Conservation (phyloP, 2,888 invertebrate genomes). For the Macaria notata region DNA sequence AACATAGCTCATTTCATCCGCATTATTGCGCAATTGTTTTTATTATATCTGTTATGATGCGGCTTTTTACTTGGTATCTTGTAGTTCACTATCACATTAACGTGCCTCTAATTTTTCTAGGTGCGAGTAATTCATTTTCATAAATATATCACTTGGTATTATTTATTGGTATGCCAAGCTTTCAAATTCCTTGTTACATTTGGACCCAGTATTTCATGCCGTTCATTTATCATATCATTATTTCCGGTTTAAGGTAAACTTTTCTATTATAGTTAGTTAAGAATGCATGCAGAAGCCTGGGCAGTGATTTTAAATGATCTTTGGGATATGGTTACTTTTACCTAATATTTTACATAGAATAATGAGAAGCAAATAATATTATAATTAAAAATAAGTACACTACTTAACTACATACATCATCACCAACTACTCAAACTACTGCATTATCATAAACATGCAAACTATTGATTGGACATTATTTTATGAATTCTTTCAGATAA, state of each 20-base stretch:
- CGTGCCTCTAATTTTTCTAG: slow-evolving; percentile 23
- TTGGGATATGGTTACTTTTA: too few relatives aligned
- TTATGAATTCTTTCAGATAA: slow-evolving; percentile 32
- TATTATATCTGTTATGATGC: slow-evolving; percentile 47
- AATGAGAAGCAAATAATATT: too few relatives aligned
- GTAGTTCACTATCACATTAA: neutral
- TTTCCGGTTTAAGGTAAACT: slow-evolving; percentile 60
- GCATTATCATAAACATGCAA: too few relatives aligned
- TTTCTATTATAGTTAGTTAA: slow-evolving; percentile 1
- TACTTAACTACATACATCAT: too few relatives aligned
- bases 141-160: slow-evolving; percentile 20
- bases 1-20: slow-evolving; percentile 22
- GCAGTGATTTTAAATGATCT: too few relatives aligned
- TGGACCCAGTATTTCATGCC: slow-evolving; percentile 35
- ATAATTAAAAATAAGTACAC: too few relatives aligned
- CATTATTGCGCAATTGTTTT: slow-evolving; percentile 58
- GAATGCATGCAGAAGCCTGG: too few relatives aligned
- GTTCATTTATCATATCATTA: slow-evolving; percentile 59
- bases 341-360: too few relatives aligned
- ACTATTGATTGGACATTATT: too few relatives aligned
- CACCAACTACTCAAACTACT: too few relatives aligned
- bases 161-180: slow-evolving; percentile 31
- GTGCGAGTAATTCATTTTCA: slow-evolving; percentile 20
- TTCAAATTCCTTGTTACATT: slow-evolving; percentile 30
- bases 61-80: slow-evolving; percentile 12